phyloP scores from a whole-genome alignment of 2,888 invertebrate genomes.

The Scrobipalpa atriplicella region DNA sequence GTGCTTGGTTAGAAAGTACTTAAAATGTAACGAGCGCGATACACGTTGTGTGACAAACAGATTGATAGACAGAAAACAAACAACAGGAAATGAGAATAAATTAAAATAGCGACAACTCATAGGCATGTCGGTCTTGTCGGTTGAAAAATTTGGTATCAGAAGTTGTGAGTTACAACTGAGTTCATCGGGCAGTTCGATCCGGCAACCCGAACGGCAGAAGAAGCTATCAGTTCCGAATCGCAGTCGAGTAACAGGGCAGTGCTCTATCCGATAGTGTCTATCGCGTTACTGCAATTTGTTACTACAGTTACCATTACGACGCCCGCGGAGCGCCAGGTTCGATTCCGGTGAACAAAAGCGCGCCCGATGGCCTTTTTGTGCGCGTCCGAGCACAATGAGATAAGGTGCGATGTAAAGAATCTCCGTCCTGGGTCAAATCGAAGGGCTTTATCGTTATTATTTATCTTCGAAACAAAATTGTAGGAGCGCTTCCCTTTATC shows the following conservation, averaged over 20 bases:
- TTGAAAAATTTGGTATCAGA: no score
- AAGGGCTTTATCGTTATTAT: slow-evolving; percentile 65
- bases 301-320: slow-evolving; percentile 25
- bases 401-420: slow-evolving; percentile 59
- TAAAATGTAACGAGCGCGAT: no score
- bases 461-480: slow-evolving; percentile 65
- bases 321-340: slow-evolving; percentile 41
- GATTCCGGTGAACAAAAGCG: slow-evolving; percentile 55
- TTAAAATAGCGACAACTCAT: no score
- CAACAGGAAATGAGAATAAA: no score
- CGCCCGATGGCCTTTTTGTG: slow-evolving; percentile 53
- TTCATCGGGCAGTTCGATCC: no score
- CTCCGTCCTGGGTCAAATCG: slow-evolving; percentile 59
- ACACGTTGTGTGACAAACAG: no score
- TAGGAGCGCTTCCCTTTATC: slow-evolving; percentile 53
- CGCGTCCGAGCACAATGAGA: slow-evolving; percentile 54
- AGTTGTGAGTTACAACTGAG: not conserved
- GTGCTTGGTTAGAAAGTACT: no score
- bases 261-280: not conserved
- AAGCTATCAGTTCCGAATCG: no score
- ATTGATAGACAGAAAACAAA: no score
- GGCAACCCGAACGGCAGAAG: no score
- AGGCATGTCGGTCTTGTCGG: no score
- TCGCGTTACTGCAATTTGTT: slow-evolving; percentile 34
- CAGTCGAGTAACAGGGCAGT: not conserved